Conservation (phyloP, 23 tunicate genomes). For the Halocynthia roretzi region DNA sequence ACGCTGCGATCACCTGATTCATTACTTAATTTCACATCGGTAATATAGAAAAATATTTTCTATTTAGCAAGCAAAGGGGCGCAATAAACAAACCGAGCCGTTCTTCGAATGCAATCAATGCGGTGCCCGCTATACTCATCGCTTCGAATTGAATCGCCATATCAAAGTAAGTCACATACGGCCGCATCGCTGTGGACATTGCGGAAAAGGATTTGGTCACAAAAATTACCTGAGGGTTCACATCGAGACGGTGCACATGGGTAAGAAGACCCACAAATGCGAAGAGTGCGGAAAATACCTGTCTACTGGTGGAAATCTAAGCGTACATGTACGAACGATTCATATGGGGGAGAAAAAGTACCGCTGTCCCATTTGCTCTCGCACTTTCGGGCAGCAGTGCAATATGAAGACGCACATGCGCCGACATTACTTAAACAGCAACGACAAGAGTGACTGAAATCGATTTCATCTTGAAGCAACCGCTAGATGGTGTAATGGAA, state of each 20-base stretch:
- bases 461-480: too few species aligned
- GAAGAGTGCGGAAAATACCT: slow-evolving; percentile 82
- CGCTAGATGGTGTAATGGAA: too few species aligned
- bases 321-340: slow-evolving; percentile 91
- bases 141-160: slow-evolving; percentile 89
- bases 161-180: slow-evolving; percentile 93
- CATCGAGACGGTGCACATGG: slow-evolving; percentile 92
- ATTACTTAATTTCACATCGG: too few species aligned
- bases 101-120: slow-evolving; percentile 49
- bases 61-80: background rate
- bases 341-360: slow-evolving; percentile 95
- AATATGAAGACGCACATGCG: slow-evolving; percentile 98
- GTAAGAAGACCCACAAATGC: slow-evolving; percentile 78
- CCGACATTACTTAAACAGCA: slow-evolving; percentile 62
- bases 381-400: slow-evolving; percentile 98
- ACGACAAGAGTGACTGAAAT: slow-evolving; percentile 1
- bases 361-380: slow-evolving; percentile 80
- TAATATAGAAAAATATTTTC: background rate
- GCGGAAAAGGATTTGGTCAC: slow-evolving; percentile 95
- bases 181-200: slow-evolving; percentile 79
- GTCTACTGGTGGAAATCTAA: slow-evolving; percentile 87
- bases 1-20: too few species aligned
- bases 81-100: background rate
- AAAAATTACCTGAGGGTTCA: slow-evolving; percentile 84
- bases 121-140: slow-evolving; percentile 78